Evolutionary conservation across 2,888 invertebrate genomes (phyloP).

Genomic region (Orgyia antiqua): DNA sequence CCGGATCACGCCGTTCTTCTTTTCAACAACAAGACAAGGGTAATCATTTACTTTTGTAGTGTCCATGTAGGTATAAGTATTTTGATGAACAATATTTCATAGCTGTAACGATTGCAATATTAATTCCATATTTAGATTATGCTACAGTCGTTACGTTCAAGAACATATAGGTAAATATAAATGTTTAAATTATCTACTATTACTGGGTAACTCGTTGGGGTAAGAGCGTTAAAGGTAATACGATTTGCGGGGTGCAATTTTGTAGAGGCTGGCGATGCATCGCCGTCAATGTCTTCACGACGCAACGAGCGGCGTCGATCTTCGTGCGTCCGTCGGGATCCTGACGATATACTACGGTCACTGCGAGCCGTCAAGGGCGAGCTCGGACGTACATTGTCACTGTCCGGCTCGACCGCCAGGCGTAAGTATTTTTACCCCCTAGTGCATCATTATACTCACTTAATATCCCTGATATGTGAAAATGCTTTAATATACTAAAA

Average conservation of each 20-base stretch:
- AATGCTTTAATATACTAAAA: background rate
- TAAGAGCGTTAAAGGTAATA: too few relatives aligned
- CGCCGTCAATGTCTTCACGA: constrained; percentile 45
- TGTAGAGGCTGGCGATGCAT: constrained; percentile 43
- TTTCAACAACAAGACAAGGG: constrained; percentile 85
- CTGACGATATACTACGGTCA: constrained; percentile 89
- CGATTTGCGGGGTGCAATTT: too few relatives aligned
- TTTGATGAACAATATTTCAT: too few relatives aligned
- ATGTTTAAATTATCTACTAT: too few relatives aligned
- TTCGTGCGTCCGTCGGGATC: constrained; percentile 89
- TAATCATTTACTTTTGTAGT: constrained; percentile 22
- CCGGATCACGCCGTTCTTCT: constrained; percentile 90
- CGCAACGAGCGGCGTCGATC: constrained; percentile 85
- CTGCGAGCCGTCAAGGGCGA: constrained; percentile 90
- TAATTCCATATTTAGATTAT: too few relatives aligned
- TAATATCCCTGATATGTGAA: background rate
- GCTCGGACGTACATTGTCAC: constrained; percentile 88
- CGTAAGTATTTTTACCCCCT: constrained; percentile 77
- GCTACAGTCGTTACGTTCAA: too few relatives aligned
- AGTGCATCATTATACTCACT: constrained; percentile 3
- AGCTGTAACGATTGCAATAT: too few relatives aligned
- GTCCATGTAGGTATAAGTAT: too few relatives aligned
- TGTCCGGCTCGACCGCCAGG: constrained; percentile 84
- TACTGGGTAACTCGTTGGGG: too few relatives aligned
- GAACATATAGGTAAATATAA: too few relatives aligned